Base-by-base conservation (phyloP, 2,113 vertebrate species). In the Phylloscopus trochiloides region DNA sequence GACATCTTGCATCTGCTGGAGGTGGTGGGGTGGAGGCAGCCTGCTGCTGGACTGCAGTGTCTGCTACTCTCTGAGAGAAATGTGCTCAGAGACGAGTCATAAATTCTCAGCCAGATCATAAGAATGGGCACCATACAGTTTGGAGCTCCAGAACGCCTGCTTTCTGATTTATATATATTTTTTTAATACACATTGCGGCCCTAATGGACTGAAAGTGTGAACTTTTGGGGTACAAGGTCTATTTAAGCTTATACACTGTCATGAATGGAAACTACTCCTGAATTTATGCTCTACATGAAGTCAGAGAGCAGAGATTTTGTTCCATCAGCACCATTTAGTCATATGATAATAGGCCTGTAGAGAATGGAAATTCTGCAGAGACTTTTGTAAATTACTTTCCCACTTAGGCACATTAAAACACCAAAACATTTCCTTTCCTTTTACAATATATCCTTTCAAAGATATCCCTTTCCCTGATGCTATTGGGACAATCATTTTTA, bases 341-440 rank as follows among this genome's bases (percentile, higher is more conserved):
- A n/a, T 50, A 40, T 26, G 32, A 83, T 32, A 91, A 77, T 31
- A 62, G 74, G 20, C 11, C n/a, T 63, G 20, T 51, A 72, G 32
- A 47, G 32, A 16, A 45, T 50, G 29, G 29, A 78, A 78, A 52
- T 75, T 91, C 51, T 75, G 45, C n/a, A 76, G 62, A 62, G 8
- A 21, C 63, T 80, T 94, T 88, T 93, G 50, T 54, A 61, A 86
- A 59, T 91, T 85, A 45, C 16, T 78, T 91, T 86, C 43, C 40
- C 15, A 32, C 36, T 92, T 76, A 62, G 42, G 15, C 61, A 32
- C 55, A 70, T 77, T 54, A 80, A 83, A 82, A 51, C 18, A 70
- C 48, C 22, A 47, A 70, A 68, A 34, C 2, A 50, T 83, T 88
- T 78, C n/a, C 26, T 81, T 63, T 63, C 55, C 12, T 65, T 81